Base-by-base conservation (phyloP, 2,797 vertebrate species). In the Hydrocynus forskahlii region DNA sequence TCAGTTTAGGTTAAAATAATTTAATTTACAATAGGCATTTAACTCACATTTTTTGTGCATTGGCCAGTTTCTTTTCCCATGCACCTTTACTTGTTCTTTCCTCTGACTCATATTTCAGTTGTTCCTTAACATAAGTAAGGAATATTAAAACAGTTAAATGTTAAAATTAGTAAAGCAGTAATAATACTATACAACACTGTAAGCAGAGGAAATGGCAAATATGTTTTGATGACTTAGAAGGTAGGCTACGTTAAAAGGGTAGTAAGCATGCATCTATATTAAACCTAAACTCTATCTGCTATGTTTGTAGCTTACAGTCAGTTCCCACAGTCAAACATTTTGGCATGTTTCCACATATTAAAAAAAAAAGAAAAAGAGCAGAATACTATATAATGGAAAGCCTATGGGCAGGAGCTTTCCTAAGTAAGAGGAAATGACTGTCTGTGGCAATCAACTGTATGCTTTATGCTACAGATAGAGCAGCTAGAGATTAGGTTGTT, bases 31-130 rank as follows among this genome's bases (percentile, higher is more conserved):
- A 62, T 6, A 29, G 13, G 21, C 23, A 14, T 38, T 7, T 43
- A 68, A 52, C 12, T 93, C 88, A 99, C 98, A 95, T 97, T 87
- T 94, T 97, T 68, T 96, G 94, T 67, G 96, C 96, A 90, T 92
- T 97, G 76, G 88, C 85, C 90, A 97, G 95, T 81, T 97, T 98
- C 91, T 97, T 99, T 88, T 97, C 96, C 98, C 98, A 99, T 0
- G 95, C 94, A 78, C 89, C 90, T 95, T 96, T 98, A 90, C 93
- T 99, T 62, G 94, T 91, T 88, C 89, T 92, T 87, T 96, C 96
- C 82, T 99, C 98, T 5, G 90, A 86, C 88, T 97, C 95, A 45
- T 97, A 98, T 88, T 97, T 99, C 38, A 94, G 90, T 89, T 96
- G 97, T 86, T 99, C 98, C 98, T 99, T 89, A 86, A 89, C 59